Percentiles rank a stretch among this genome's conserved stretches.
phyloP scores from a whole-genome alignment of 2,888 invertebrate species.

The Dolomedes plantarius region DNA sequence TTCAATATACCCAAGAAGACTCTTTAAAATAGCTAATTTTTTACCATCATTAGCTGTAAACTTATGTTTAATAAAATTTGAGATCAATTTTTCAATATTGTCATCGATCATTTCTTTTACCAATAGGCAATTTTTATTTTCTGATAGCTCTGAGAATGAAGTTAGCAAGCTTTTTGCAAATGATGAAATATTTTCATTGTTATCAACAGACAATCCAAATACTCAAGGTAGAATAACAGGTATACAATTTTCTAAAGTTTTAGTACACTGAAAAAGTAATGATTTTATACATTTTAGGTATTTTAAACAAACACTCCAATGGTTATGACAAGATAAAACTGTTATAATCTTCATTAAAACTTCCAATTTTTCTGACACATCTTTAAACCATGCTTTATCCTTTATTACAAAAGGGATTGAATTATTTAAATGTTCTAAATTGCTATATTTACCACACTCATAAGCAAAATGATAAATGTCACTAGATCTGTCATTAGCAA shows the following conservation, averaged over 20 bases:
- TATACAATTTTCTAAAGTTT: constrained; percentile 31
- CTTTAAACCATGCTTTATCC: constrained; percentile 48
- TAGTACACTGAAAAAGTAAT: constrained; percentile 38
- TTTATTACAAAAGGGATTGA: not conserved
- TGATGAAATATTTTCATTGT: constrained; percentile 9
- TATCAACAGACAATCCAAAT: constrained; percentile 58
- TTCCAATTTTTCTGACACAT: constrained; percentile 18
- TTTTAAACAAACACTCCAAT: constrained; percentile 53
- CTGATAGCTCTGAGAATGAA: constrained; percentile 4
- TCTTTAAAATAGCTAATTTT: constrained; percentile 34
- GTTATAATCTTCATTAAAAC: constrained; percentile 32
- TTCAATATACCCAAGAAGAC: constrained; percentile 45
- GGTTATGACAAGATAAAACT: constrained; percentile 31
- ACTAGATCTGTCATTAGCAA: not conserved
- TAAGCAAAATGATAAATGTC: not conserved
- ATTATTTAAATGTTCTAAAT: not conserved
- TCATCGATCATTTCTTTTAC: constrained; percentile 23
- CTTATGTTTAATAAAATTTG: constrained; percentile 41
- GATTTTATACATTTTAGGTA: constrained; percentile 26
- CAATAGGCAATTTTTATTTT: constrained; percentile 12
- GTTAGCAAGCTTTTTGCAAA: constrained; percentile 7
- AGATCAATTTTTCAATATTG: constrained; percentile 21
- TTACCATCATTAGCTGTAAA: constrained; percentile 27
- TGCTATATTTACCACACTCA: not conserved
- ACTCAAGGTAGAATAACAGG: constrained; percentile 30